These are phyloP conservation scores for Lordiphosa fenestrarum DNA, from an alignment of 2,888 invertebrate species.

Conservation along the genomic window DNA sequence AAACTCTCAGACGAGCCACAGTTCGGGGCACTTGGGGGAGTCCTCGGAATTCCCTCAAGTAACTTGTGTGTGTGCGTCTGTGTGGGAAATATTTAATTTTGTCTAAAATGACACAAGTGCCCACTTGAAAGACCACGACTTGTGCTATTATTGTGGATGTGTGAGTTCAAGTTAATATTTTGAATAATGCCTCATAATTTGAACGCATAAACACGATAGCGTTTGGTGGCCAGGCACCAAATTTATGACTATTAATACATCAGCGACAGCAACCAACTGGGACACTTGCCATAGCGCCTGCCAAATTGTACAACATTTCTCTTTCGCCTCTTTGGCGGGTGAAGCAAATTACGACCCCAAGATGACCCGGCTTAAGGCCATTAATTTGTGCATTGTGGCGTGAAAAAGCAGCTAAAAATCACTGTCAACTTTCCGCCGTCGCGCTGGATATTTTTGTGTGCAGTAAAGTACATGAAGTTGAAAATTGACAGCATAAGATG, in stretches of 20 bases:
- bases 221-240: slow-evolving; percentile 20
- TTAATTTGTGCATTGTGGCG: slow-evolving; percentile 22
- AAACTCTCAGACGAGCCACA: slow-evolving; percentile 57
- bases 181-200: slow-evolving; percentile 68
- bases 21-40: slow-evolving; percentile 13
- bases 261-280: slow-evolving; percentile 22
- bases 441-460: slow-evolving; percentile 1
- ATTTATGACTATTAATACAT: slow-evolving; percentile 56
- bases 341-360: slow-evolving; percentile 16
- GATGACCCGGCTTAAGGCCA: slow-evolving; percentile 17
- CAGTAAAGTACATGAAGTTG: slow-evolving; percentile 2
- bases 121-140: slow-evolving; percentile 5
- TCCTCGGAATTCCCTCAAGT: slow-evolving; percentile 22
- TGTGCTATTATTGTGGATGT: slow-evolving; percentile 22
- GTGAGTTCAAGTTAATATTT: slow-evolving; percentile 63
- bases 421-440: slow-evolving; percentile 2
- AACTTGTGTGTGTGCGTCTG: slow-evolving; percentile 1
- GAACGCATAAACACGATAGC: slow-evolving; percentile 51
- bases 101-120: slow-evolving; percentile 26
- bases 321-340: slow-evolving; percentile 25
- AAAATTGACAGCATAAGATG: slow-evolving; percentile 1
- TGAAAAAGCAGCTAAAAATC: slow-evolving; percentile 15
- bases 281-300: slow-evolving; percentile 12
- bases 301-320: slow-evolving; percentile 40
- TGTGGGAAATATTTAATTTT: slow-evolving; percentile 50